Percentiles rank a stretch among this genome's conserved stretches.
phyloP scores from a whole-genome alignment of 2,888 invertebrate species.

The Pachliopta kotzebuea region DNA sequence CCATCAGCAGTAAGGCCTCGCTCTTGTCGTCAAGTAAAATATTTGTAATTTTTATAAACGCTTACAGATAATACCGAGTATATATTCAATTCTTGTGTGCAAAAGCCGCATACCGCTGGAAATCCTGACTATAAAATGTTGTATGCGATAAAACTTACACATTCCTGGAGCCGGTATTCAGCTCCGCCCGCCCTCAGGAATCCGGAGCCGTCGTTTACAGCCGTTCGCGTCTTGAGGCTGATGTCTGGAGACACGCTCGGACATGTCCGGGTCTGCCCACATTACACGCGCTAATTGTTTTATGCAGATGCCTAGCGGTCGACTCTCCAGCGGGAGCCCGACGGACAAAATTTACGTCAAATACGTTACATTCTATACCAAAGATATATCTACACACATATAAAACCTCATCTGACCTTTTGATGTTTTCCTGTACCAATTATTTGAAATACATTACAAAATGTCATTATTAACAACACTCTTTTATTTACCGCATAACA shows the following conservation, averaged over 20 bases:
- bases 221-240: slow-evolving; percentile 34
- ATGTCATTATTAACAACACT: too few species aligned
- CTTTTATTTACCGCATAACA: background rate
- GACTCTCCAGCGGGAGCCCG: slow-evolving; percentile 27
- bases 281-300: slow-evolving; percentile 73
- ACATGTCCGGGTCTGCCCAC: slow-evolving; percentile 54
- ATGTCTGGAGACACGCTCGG: slow-evolving; percentile 32
- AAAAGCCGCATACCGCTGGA: slow-evolving; percentile 15
- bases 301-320: slow-evolving; percentile 61
- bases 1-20: too few species aligned
- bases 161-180: slow-evolving; percentile 53
- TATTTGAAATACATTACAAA: too few species aligned
- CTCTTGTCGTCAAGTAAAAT: too few species aligned
- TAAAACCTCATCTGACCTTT: too few species aligned
- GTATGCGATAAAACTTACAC: slow-evolving; percentile 59
- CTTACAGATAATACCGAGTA: too few species aligned
- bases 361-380: slow-evolving; percentile 1
- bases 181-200: slow-evolving; percentile 42
- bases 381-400: too few species aligned
- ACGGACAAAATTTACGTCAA: slow-evolving; percentile 19
- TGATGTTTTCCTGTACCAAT: too few species aligned
- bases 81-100: slow-evolving; percentile 5
- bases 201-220: slow-evolving; percentile 31
- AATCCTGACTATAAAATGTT: slow-evolving; percentile 52
- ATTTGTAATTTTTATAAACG: too few species aligned